Percentiles rank a stretch among this genome's conserved stretches.
Evolutionary conservation across 2,113 vertebrate species (phyloP).

Genomic region (Oenanthe oenanthe): DNA sequence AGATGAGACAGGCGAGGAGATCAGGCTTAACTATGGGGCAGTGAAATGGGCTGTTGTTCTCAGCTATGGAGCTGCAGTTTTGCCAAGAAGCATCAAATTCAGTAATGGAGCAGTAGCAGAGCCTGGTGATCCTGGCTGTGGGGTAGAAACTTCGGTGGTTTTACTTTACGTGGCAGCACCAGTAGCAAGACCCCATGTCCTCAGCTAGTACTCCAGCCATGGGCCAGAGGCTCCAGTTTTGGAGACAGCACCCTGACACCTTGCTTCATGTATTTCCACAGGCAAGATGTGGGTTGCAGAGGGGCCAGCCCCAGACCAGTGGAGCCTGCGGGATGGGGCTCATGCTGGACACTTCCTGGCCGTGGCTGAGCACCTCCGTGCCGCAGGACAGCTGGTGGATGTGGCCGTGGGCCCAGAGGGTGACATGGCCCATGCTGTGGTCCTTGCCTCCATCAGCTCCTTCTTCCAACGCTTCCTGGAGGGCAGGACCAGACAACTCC

Average conservation of each 20-base stretch:
- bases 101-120: background rate
- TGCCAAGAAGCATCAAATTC: background rate
- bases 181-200: background rate
- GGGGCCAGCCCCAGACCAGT: background rate
- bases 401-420: slow-evolving; percentile 27
- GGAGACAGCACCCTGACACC: background rate
- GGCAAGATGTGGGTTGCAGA: slow-evolving; percentile 57
- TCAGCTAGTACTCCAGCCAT: background rate
- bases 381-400: slow-evolving; percentile 24
- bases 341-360: slow-evolving; percentile 10
- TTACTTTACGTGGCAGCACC: background rate
- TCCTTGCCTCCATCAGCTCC: slow-evolving; percentile 61
- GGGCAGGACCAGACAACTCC: background rate
- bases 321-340: slow-evolving; percentile 12
- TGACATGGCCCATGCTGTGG: slow-evolving; percentile 26
- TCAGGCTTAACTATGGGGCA: background rate
- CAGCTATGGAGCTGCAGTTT: background rate
- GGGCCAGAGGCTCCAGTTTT: background rate
- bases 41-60: background rate
- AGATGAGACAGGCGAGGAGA: background rate
- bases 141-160: background rate
- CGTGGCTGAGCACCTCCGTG: background rate
- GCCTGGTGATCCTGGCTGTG: background rate
- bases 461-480: slow-evolving; percentile 46
- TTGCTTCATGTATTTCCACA: background rate